Base-by-base conservation (phyloP, 2,888 invertebrate genomes). In the Nephrotoma appendiculata region DNA sequence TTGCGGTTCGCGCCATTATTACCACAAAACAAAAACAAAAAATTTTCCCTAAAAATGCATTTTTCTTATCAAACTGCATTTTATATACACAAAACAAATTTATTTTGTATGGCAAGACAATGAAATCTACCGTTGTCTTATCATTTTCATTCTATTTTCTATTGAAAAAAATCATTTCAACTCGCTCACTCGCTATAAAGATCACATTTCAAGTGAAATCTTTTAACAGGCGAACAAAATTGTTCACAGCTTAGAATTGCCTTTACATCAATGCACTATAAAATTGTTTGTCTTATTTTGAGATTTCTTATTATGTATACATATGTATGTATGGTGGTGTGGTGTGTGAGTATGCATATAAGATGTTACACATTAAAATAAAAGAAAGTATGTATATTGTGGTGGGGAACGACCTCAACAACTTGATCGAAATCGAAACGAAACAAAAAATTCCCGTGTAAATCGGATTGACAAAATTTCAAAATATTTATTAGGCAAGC, bases 131-230 rank as follows among this genome's bases (percentile, higher is more conserved):
- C 71, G 19, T 15, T 84, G 84, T 84, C 84, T 84, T 84, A 84
- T 84, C 84, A 84, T 84, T 84, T 84, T 84, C 84, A 84, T 43
- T 84, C 84, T 84, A 84, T 84, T 84, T 84, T 84, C 84, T 84
- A 84, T 84, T 84, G 43, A 84, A 42, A 84, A 84, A 84, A 84
- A 42, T 84, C 84, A 42, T 84, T 84, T 84, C 43, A 84, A 84
- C 84, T 84, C 84, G 84, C 84, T 84, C 84, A 84, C 84, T 7
- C 84, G 43, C 6, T 43, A 41, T 41, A 84, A 9, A 84, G 84
- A 84, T 84, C 84, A 84, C 84, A 84, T 84, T 84, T 84, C 84
- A 84, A 84, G 84, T 84, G 43, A 84, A 84, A 84, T 84, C 84
- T 84, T 84, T 84, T 84, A 84, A 11, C 84, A 84, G 84, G 84